Evolutionary conservation across 2,888 invertebrate species (phyloP), one percentile per base, ranked within the genome.

Genomic region (Esperia sulphurella): DNA sequence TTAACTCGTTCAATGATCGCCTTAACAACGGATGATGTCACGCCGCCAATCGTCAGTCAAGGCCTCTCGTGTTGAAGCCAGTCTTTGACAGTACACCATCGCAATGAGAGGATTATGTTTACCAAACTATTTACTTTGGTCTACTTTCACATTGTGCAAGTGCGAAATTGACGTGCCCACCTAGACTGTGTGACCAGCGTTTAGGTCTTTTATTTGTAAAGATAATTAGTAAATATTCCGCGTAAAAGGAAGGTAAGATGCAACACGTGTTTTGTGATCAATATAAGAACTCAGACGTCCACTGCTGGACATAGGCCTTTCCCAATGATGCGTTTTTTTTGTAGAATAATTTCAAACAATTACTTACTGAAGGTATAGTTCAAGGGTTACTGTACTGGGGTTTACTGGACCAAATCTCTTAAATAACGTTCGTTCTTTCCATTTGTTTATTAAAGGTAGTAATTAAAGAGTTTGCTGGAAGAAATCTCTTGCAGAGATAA

Each of bases 211-310:
- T 65, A 54, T 56, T 56, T 59, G 55, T 63, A 64, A 57, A 51
- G 35, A 60, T 68, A 68, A 58, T 61, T 68, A 70, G 75, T 72
- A 65, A 87, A 75, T 73, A 88, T 88, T 85, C 88, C 89, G 66
- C 86, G 88, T 8, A 89, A 87, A 73, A 80, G 85, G 80, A 89
- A 89, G 88, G 88, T 89, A 63, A 86, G 43, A 21, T 87, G 81
- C 53, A n/a, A 12, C 37, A 37, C 35, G 41, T 43, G 43, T 21
- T 21, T 21, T 21, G 21, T 21, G 21, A 21, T 21, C n/a, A n/a
- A n/a, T n/a, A n/a, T n/a, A n/a, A n/a, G n/a, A n/a, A n/a, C n/a
- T n/a, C n/a, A n/a, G n/a, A n/a, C n/a, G n/a, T n/a, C n/a, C n/a
- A n/a, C n/a, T n/a, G n/a, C n/a, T n/a, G n/a, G n/a, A n/a, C n/a